Base-by-base conservation (phyloP, 2,113 vertebrate genomes). In the Planiliza haematocheilus region DNA sequence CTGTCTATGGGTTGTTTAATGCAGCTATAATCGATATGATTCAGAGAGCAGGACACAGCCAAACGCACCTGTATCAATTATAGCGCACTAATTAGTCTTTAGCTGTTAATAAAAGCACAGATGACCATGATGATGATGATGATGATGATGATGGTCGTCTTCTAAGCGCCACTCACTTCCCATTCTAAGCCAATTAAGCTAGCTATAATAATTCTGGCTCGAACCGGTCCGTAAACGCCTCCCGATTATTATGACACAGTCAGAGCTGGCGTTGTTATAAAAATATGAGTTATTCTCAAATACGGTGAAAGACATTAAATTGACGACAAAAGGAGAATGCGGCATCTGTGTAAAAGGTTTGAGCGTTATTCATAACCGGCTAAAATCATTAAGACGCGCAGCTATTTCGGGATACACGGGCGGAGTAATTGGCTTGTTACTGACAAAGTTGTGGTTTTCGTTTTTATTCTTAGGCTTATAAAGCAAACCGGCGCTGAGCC, bases 131-230 rank as follows among this genome's bases (percentile, higher is more conserved):
- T 41, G 37, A 3, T 17, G 21, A 13, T 13, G 51, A 10, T 10
- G 48, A 24, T 41, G 37, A 3, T 17, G 52, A n/a, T 13, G 64
- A 74, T 46, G 59, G 34, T 53, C 60, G 7, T 20, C 11, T 72
- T 57, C 70, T 52, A 59, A 48, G 70, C 49, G 11, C 46, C 65
- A 51, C 82, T 70, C 62, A 53, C 45, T 49, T 63, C n/a, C 70
- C 74, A 74, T 67, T 61, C 12, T 90, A 91, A 88, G 81, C 89
- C 88, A 91, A 92, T 90, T 86, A 89, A 76, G 62, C 52, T 17
- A 41, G 66, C 72, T 50, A 63, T 77, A 76, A 83, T 64, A 77
- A 78, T 84, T 89, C 83, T 90, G 87, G 88, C 72, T 89, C 18
- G 53, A 86, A 89, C 86, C 90, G 80, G 88, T 88, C 79, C 10